phyloP scores from a whole-genome alignment of 2,888 invertebrate species.

The Stomorhina lunata region DNA sequence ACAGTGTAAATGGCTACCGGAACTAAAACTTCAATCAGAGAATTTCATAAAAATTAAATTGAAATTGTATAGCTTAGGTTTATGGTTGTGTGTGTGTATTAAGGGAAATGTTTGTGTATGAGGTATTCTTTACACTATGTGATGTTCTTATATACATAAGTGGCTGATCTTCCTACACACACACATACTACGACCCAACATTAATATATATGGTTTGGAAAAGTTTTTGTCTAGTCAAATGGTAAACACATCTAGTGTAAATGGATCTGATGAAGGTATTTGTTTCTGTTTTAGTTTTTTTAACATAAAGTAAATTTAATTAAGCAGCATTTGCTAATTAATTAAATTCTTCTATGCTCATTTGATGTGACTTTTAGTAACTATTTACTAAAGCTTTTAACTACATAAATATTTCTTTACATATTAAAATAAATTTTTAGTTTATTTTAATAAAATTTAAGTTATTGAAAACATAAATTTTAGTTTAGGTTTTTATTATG shows the following conservation, averaged over 20 bases:
- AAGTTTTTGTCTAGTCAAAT: too few relatives aligned
- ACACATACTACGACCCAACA: neutral
- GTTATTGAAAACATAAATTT: constrained; percentile 26
- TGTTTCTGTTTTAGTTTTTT: neutral
- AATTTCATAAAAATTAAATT: constrained; percentile 15
- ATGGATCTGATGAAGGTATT: too few relatives aligned
- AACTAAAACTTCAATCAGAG: constrained; percentile 31
- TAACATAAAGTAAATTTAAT: constrained; percentile 20
- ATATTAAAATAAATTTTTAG: neutral
- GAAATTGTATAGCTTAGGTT: neutral
- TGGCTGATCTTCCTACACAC: too few relatives aligned
- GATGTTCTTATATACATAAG: neutral
- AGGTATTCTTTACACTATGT: too few relatives aligned
- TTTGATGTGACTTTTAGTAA: neutral
- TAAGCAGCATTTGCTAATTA: constrained; percentile 35
- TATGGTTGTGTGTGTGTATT: neutral
- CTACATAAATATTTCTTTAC: neutral
- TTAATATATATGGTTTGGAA: too few relatives aligned
- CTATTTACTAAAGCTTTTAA: neutral
- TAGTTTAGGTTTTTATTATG: constrained; percentile 23
- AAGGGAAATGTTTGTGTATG: too few relatives aligned
- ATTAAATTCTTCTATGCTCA: neutral
- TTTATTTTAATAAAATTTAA: neutral
- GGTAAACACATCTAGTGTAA: too few relatives aligned
- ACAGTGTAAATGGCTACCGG: constrained; percentile 32